phyloP scores from a whole-genome alignment of 2,113 vertebrate species.

The Psilopogon haemacephalus region DNA sequence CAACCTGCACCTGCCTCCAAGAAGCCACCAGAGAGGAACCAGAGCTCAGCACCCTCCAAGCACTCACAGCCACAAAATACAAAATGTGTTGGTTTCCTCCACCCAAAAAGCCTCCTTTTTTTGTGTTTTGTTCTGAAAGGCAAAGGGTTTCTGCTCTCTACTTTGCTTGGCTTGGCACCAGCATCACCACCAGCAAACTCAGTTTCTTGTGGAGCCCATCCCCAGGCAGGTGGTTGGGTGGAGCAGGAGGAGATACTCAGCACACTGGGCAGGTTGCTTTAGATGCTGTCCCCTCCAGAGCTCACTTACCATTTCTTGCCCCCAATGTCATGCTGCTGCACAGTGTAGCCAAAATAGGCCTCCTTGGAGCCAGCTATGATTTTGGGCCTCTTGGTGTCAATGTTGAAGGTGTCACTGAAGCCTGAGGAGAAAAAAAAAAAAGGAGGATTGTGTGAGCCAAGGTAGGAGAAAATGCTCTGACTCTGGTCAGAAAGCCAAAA shows the following conservation, averaged over 20 bases:
- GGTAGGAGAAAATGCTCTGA: neutral
- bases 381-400: constrained; percentile 85
- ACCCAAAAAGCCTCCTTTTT: accelerated
- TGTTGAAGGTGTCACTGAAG: constrained; percentile 84
- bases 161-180: neutral
- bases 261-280: accelerated
- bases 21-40: accelerated
- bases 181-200: neutral
- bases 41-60: neutral
- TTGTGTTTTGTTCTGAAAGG: too few relatives aligned
- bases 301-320: constrained; percentile 91
- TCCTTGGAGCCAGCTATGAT: constrained; percentile 88
- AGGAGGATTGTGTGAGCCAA: neutral
- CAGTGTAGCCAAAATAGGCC: constrained; percentile 94
- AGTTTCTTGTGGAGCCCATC: neutral
- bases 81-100: accelerated
- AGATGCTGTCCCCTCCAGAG: accelerated
- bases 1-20: neutral
- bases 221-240: accelerated
- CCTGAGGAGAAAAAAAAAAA: constrained; percentile 66
- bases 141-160: accelerated
- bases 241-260: accelerated
- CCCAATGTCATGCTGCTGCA: constrained; percentile 90
- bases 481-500: accelerated
- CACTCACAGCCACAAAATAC: accelerated